phyloP scores from a whole-genome alignment of 2,888 invertebrate species.

The Epinotia nisella region DNA sequence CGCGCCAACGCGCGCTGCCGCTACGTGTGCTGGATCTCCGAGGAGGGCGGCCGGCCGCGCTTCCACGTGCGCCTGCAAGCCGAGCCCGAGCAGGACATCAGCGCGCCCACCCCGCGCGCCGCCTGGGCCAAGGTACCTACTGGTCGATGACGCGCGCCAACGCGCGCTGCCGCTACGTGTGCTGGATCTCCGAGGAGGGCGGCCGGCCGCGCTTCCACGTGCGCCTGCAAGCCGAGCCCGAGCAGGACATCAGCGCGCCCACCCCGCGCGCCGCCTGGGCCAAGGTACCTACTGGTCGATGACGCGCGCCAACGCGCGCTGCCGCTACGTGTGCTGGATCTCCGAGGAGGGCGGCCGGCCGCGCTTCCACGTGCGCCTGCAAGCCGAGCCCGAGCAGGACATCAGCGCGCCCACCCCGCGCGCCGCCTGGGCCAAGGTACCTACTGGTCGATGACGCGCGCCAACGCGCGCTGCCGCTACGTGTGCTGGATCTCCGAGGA shows the following conservation, averaged over 20 bases:
- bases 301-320: constrained; percentile 93
- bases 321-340: constrained; percentile 97
- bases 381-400: constrained; percentile 87
- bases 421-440: constrained; percentile 91
- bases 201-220: constrained; percentile 96
- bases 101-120: constrained; percentile 85
- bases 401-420: constrained; percentile 83
- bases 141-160: constrained; percentile 97
- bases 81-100: constrained; percentile 80
- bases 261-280: constrained; percentile 92
- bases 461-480: constrained; percentile 96
- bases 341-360: constrained; percentile 94
- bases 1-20: constrained; percentile 94
- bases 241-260: constrained; percentile 69
- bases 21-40: constrained; percentile 97
- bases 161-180: constrained; percentile 96
- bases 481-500: constrained; percentile 96
- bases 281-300: constrained; percentile 97
- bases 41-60: constrained; percentile 93
- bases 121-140: constrained; percentile 93
- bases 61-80: constrained; percentile 95
- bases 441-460: constrained; percentile 97
- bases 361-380: constrained; percentile 94
- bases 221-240: constrained; percentile 89
- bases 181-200: constrained; percentile 95